Percentiles rank a stretch among this genome's conserved stretches.
phyloP scores from a whole-genome alignment of 2,113 vertebrate genomes.

The Oxyruncus cristatus region DNA sequence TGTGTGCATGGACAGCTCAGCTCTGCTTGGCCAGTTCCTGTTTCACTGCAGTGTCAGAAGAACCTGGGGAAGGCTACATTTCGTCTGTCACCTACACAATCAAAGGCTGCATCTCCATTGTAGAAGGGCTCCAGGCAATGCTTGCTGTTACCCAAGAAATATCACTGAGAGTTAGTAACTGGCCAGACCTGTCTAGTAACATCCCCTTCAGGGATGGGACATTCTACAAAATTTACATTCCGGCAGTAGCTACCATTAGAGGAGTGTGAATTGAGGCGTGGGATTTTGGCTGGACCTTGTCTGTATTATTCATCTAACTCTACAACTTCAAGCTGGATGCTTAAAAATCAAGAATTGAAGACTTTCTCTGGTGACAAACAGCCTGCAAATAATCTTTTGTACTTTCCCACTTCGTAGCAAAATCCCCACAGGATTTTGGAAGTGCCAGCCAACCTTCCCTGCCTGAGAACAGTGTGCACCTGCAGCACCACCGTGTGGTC shows the following conservation, averaged over 20 bases:
- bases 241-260: not conserved
- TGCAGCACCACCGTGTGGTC: conserved; percentile 50
- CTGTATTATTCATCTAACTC: not conserved
- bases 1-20: not conserved
- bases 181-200: not conserved
- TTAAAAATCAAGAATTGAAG: not conserved
- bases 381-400: not conserved
- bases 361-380: not conserved
- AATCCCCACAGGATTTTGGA: not conserved
- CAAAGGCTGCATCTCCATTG: not conserved
- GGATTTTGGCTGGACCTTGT: not conserved
- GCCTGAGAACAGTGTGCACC: not conserved
- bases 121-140: not conserved
- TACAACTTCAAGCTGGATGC: not conserved
- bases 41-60: not conserved
- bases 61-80: not conserved
- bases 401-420: not conserved
- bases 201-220: not conserved
- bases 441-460: not conserved
- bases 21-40: not conserved
- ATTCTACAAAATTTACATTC: not conserved
- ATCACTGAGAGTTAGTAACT: not conserved
- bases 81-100: not conserved
- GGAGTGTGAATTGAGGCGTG: not conserved
- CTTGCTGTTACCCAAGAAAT: not conserved